Conservation (phyloP, 2,888 invertebrate genomes). For the Mythimna lalbum region DNA sequence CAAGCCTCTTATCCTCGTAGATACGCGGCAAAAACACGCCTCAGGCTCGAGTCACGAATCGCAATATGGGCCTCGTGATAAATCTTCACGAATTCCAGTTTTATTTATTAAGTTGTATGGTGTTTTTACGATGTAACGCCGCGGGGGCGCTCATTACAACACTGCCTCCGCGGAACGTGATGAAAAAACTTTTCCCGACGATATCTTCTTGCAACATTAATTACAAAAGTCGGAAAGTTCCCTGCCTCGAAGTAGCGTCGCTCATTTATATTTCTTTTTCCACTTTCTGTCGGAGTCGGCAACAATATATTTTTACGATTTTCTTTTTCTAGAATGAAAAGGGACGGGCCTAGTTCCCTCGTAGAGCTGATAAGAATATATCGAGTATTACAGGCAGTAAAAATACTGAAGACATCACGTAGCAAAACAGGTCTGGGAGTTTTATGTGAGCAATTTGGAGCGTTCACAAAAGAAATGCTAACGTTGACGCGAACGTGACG, state of each 20-base stretch:
- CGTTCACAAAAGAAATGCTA: slow-evolving; percentile 89
- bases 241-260: slow-evolving; percentile 61
- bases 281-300: slow-evolving; percentile 66
- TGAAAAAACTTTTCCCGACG: slow-evolving; percentile 88
- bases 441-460: slow-evolving; percentile 89
- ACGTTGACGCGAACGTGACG: slow-evolving; percentile 83
- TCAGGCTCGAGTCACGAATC: slow-evolving; percentile 80
- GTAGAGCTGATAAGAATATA: slow-evolving; percentile 85
- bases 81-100: slow-evolving; percentile 88
- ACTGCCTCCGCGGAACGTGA: slow-evolving; percentile 79
- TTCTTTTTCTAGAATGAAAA: slow-evolving; percentile 78
- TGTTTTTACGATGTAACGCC: slow-evolving; percentile 87
- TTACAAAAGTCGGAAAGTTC: slow-evolving; percentile 84
- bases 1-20: slow-evolving; percentile 73
- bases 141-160: slow-evolving; percentile 87
- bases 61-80: slow-evolving; percentile 85
- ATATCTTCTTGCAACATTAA: slow-evolving; percentile 89
- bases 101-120: slow-evolving; percentile 90
- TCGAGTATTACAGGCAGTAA: slow-evolving; percentile 84
- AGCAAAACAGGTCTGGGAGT: slow-evolving; percentile 86
- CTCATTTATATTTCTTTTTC: slow-evolving; percentile 78
- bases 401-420: slow-evolving; percentile 87
- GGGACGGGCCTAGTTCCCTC: slow-evolving; percentile 76
- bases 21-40: slow-evolving; percentile 80
- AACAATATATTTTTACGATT: slow-evolving; percentile 84